Percentiles rank a stretch among this genome's conserved stretches.
Evolutionary conservation across 2,113 vertebrate genomes (phyloP).

Genomic region (Alethe diademata): DNA sequence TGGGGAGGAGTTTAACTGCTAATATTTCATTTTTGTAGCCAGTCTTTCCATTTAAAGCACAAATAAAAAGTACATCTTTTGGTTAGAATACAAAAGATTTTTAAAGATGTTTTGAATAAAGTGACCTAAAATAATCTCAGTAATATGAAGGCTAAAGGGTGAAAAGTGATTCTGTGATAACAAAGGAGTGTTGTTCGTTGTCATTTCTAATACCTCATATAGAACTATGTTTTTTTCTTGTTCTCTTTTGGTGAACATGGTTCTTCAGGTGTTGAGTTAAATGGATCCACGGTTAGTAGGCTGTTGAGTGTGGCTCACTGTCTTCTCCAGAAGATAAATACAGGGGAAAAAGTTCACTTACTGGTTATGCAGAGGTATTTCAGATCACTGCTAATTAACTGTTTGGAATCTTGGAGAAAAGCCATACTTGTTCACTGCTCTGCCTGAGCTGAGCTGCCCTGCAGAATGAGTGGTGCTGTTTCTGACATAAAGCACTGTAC

Average conservation of each 20-base stretch:
- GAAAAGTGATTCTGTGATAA: neutral
- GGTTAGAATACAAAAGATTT: neutral
- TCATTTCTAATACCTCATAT: neutral
- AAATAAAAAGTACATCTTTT: neutral
- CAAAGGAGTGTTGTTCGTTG: neutral
- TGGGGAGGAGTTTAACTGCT: neutral
- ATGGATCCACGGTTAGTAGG: neutral
- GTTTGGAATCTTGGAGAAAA: neutral
- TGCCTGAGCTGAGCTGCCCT: neutral
- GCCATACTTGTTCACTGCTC: neutral
- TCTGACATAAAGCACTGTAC: neutral
- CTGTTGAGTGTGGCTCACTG: neutral
- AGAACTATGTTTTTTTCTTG: neutral
- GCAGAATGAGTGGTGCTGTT: neutral
- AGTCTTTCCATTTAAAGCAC: neutral
- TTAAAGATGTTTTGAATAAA: neutral
- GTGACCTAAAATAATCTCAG: neutral
- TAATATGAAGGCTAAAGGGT: neutral
- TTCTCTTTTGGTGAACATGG: neutral
- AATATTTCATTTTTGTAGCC: neutral
- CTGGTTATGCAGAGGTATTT: neutral
- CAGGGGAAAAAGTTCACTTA: neutral
- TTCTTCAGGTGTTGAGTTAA: neutral
- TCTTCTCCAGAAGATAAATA: neutral
- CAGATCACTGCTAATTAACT: neutral